phyloP scores from a whole-genome alignment of 2,797 vertebrate species.

The Phrynocephalus vlangalii region DNA sequence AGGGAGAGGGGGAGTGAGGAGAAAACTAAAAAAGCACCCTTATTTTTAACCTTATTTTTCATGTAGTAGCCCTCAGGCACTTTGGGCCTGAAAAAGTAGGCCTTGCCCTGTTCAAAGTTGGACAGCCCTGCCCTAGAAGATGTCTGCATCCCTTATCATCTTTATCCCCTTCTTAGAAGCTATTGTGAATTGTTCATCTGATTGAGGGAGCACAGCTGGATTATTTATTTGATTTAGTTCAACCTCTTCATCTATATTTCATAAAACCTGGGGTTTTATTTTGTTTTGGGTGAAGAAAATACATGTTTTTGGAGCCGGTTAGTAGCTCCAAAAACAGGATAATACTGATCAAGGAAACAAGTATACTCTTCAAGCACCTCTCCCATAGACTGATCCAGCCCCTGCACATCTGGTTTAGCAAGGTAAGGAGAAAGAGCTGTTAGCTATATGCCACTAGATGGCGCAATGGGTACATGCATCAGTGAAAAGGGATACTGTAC shows the following conservation, averaged over 20 bases:
- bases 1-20: no score
- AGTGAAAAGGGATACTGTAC: neutral
- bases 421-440: neutral
- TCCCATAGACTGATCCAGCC: neutral
- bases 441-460: slow-evolving; percentile 42
- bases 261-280: no score
- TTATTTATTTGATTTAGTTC: neutral
- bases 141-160: neutral
- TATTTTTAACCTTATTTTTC: no score
- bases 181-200: neutral
- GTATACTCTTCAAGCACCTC: no score
- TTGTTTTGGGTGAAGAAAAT: neutral
- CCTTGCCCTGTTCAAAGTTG: no score
- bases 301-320: neutral
- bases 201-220: neutral
- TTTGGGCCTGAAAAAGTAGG: no score
- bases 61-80: no score
- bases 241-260: no score
- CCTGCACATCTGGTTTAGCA: neutral
- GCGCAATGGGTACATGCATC: slow-evolving; percentile 8
- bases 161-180: neutral
- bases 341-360: neutral
- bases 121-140: no score
- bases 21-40: no score
- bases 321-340: neutral